Conservation (phyloP, 2,113 vertebrate genomes). For the Pyxicephalus adspersus region DNA sequence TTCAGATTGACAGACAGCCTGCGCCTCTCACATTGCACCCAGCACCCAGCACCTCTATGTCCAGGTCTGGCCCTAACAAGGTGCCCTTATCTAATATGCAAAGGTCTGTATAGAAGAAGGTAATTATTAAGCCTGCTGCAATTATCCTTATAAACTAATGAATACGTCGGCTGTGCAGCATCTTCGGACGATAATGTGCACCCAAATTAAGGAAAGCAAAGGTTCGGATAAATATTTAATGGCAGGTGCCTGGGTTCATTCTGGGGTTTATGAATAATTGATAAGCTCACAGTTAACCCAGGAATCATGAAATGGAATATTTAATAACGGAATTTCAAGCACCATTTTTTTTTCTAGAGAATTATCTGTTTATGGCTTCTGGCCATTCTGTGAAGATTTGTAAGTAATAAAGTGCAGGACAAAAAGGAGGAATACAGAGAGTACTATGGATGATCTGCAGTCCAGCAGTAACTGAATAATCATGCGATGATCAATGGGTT, state of each 20-base stretch:
- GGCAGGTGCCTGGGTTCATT: conserved; percentile 20
- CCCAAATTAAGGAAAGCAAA: neutral
- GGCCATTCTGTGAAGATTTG: neutral
- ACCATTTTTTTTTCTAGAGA: neutral
- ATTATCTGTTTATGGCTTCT: neutral
- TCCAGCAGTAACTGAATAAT: too few relatives aligned
- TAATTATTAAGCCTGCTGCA: conserved; percentile 7
- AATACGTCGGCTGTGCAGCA: neutral
- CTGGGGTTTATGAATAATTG: conserved; percentile 14
- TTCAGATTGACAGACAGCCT: neutral
- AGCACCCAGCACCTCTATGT: neutral
- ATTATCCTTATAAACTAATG: conserved; percentile 23
- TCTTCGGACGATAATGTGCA: neutral
- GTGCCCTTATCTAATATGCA: neutral
- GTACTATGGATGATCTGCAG: too few relatives aligned
- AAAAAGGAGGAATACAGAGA: too few relatives aligned
- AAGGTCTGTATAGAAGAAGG: neutral
- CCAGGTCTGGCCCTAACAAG: neutral
- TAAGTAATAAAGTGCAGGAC: neutral
- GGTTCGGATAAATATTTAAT: conserved; percentile 11
- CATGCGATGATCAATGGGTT: too few relatives aligned
- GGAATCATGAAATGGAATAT: conserved; percentile 21
- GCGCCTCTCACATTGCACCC: neutral
- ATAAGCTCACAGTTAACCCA: conserved; percentile 12
- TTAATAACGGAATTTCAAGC: neutral